Evolutionary conservation across 2,797 vertebrate genomes (phyloP).

Genomic region (Manis pentadactyla): DNA sequence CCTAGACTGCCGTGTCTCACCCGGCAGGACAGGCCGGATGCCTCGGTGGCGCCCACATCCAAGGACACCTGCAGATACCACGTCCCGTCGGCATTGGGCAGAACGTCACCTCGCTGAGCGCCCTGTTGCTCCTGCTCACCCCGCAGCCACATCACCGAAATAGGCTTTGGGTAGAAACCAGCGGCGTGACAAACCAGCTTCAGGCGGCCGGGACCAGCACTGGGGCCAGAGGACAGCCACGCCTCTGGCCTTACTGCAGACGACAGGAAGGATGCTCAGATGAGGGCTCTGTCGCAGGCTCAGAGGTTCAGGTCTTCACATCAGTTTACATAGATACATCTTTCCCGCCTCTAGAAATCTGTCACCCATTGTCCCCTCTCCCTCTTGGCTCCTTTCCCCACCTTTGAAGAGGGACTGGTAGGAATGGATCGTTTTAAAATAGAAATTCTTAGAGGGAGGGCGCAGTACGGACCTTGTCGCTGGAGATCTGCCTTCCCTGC

Average conservation of each 20-base stretch:
- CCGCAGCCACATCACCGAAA: background rate
- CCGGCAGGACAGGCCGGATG: background rate
- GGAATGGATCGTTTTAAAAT: background rate
- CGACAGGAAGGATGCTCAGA: background rate
- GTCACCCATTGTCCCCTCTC: background rate
- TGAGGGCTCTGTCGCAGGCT: background rate
- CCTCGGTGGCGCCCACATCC: background rate
- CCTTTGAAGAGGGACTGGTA: background rate
- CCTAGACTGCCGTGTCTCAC: slow-evolving; percentile 32
- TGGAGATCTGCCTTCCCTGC: background rate
- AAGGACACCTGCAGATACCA: background rate
- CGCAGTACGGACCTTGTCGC: background rate
- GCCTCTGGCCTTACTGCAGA: background rate
- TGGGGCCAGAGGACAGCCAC: background rate
- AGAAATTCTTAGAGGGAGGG: background rate
- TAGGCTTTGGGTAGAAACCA: slow-evolving; percentile 19
- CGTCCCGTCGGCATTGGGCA: background rate
- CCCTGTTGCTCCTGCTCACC: background rate
- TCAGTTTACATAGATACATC: background rate
- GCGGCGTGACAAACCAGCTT: background rate
- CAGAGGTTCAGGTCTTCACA: background rate
- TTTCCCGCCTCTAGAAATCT: background rate
- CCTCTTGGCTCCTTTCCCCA: no score
- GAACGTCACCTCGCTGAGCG: background rate
- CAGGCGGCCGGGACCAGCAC: background rate